Percentiles rank a stretch among this genome's conserved stretches.
phyloP scores from a whole-genome alignment of 2,888 invertebrate genomes.

The Bhutanitis thaidina region DNA sequence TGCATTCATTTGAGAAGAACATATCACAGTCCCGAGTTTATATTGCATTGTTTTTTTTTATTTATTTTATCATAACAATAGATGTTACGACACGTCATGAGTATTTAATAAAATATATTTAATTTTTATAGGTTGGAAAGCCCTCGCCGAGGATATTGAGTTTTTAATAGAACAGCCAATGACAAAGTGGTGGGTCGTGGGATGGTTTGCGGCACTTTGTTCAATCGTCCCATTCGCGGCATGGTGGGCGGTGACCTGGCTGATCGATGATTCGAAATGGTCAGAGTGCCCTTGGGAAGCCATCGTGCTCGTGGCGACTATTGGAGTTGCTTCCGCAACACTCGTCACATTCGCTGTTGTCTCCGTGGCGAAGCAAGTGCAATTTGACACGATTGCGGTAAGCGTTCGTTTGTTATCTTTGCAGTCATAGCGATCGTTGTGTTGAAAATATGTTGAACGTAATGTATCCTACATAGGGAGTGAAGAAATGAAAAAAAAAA shows the following conservation, averaged over 20 bases:
- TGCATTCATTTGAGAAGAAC: no score
- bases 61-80: no score
- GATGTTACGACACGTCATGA: no score
- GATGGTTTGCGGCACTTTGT: constrained; percentile 50
- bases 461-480: no score
- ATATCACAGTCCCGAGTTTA: no score
- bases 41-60: no score
- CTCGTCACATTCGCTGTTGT: constrained; percentile 37
- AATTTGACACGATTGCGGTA: constrained; percentile 47
- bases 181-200: constrained; percentile 46
- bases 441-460: no score
- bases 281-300: constrained; percentile 39
- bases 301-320: constrained; percentile 30
- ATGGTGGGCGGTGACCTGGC: constrained; percentile 49
- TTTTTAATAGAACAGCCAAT: constrained; percentile 49
- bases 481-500: no score
- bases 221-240: constrained; percentile 35
- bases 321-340: constrained; percentile 27
- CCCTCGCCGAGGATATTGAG: constrained; percentile 55
- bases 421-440: no score
- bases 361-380: constrained; percentile 53
- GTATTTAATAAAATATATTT: no score
- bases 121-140: constrained; percentile 47
- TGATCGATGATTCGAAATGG: constrained; percentile 34
- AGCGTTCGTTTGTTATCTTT: constrained; percentile 10